Evolutionary conservation across 1,140 invertebrate genomes (phyloP), one percentile per base, ranked within the genome.

Genomic region (Aphelenchoides fujianensis): DNA sequence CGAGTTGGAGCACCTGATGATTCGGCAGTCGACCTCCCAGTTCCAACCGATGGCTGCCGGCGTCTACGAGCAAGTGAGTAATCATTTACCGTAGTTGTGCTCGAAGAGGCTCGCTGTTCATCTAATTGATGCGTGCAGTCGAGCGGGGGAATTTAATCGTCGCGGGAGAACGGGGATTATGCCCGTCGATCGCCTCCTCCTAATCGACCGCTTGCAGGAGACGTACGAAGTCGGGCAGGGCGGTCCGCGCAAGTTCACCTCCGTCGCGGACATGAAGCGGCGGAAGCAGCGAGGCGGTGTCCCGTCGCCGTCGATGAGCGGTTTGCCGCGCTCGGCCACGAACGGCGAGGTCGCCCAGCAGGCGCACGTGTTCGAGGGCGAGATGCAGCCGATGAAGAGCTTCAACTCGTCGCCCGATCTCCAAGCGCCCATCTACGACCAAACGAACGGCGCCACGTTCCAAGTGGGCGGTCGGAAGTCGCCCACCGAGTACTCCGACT

Each of bases 231-330:
- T 64, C 37, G 34, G 36, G 27, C 53, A 63, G 5, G 37, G 57
- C 68, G 74, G 62, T 55, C 80, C 75, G 66, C 88, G 90, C 78
- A 92, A 95, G 30, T 95, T 95, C 86, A 91, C 92, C 53, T 95
- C 92, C 84, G 92, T 95, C 59, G 92, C 93, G 0, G 92, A 95
- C 85, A 95, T 95, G 93, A 95, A 95, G 86, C 88, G 91, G 35
- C 88, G 90, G 90, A 88, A 87, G 86, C 77, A 84, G 55, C 74
- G 67, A 55, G 28, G 36, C 27, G 74, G 74, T 67, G 55, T 75
- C 69, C 66, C 62, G 67, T 76, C 30, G 53, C 80, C 63, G 53
- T 64, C 61, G 32, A 7, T 61, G 30, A 72, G 32, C 28, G n/a
- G 71, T 72, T 23, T 68, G 12, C 34, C 57, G 27, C 31, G 37